A percentile compares a stretch with the other conserved stretches of the same genome.
These are phyloP conservation scores for Sicus ferrugineus DNA, from an alignment of 2,888 invertebrate species.

Conservation along the genomic window DNA sequence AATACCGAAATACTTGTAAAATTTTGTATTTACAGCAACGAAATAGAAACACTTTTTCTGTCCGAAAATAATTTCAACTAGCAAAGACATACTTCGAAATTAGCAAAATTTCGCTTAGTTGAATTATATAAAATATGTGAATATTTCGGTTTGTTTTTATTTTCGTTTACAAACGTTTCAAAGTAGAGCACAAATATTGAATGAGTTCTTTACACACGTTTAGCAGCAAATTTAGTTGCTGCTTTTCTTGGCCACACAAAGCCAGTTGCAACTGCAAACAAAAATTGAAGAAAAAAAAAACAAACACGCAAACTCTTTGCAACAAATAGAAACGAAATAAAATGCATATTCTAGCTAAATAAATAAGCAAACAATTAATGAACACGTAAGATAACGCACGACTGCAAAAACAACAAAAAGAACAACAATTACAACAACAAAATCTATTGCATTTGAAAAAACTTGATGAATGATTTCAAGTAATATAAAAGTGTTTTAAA, in stretches of 20 bases:
- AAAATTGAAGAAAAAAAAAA: not conserved
- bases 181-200: constrained; percentile 15
- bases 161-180: not conserved
- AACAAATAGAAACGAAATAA: constrained; percentile 3
- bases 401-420: not conserved
- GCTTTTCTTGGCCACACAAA: not conserved
- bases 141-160: not conserved
- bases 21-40: too few relatives aligned
- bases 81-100: too few relatives aligned
- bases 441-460: not conserved
- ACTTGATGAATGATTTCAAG: too few relatives aligned
- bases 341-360: constrained; percentile 10
- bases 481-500: too few relatives aligned
- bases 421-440: not conserved
- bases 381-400: not conserved
- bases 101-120: too few relatives aligned
- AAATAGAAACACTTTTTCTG: too few relatives aligned
- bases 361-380: not conserved
- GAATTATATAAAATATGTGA: too few relatives aligned
- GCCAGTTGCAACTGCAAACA: not conserved
- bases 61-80: too few relatives aligned
- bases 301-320: not conserved
- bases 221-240: not conserved
- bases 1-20: too few relatives aligned
- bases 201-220: constrained; percentile 4